Base-by-base conservation (phyloP, 2,113 vertebrate species). In the Petaurus breviceps region DNA sequence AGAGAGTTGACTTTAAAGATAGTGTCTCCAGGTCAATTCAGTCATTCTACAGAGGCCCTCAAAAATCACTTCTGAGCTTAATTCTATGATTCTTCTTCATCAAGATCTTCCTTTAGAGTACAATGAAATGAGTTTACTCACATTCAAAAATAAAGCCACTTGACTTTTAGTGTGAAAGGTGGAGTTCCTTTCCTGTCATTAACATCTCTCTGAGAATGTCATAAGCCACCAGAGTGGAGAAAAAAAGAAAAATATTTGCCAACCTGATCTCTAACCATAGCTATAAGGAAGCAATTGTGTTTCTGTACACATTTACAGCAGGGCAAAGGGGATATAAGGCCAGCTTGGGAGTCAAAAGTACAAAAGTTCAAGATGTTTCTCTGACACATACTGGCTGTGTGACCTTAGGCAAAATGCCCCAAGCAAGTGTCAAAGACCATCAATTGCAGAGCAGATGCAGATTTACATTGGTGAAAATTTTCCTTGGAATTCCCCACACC, bases 11-110 rank as follows among this genome's bases (percentile, higher is more conserved):
- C 90, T 96, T 98, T 98, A 91, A 95, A 97, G 97, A 98, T 94
- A 95, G 50, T 89, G 93, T 92, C 92, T 98, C 97, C 96, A 98
- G 98, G 97, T 98, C 97, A 98, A 94, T 90, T 95, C 97, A 94
- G 95, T 91, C 96, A 98, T 95, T 89, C 97, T 77, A 2, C 10
- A 61, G 57, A 61, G 10, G 57, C 28, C 10, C 9, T 77, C 5
- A 22, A 22, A 43, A 6, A 77, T 43, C 5, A n/a, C 37, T 77
- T 77, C 37, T 22, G 6, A 77, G 7, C 1, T 77, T 77, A 8
- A 43, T 77, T 77, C 37, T 22, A 37, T n/a, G n/a, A 77, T 19
- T 19, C 68, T 43, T 2, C 19, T 22, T 23, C 8, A 43, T 43
- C 68, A 43, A 84, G 31, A 23, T 77, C n/a, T 19, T 19, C 37